Base-by-base conservation (phyloP, 1,140 invertebrate species). In the Rhagoletis pomonella region DNA sequence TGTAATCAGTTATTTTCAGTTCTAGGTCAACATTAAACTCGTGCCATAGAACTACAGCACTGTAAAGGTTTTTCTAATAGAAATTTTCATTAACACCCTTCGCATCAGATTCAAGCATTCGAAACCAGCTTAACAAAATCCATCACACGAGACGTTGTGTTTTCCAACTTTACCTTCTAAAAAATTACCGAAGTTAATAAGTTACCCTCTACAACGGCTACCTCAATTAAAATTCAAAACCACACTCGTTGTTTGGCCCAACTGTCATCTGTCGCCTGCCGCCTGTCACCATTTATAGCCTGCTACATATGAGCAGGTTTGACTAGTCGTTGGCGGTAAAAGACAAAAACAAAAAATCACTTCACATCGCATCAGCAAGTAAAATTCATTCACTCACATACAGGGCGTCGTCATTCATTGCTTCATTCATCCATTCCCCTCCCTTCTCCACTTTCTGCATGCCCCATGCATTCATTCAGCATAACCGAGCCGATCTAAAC, bases 201-300 rank as follows among this genome's bases (percentile, higher is more conserved):
- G 29, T 29, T 29, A 29, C 9, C 73, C 29, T 55, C 47, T 10
- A 10, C 73, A 3, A 3, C 7, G 7, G 73, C 44, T 81, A 47
- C 6, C 47, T 55, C 73, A 81, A 58, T 81, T 81, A 55, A 81
- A 55, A 81, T 81, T 81, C 73, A 55, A 81, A 81, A 81, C 73
- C 50, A 55, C 73, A 81, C 73, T 81, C 73, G 73, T 81, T 81
- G 47, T 81, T 81, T 47, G 19, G 47, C n/a, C 5, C 44, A 81
- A 81, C 73, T 81, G 73, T 81, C 73, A 81, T 55, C 73, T 81
- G 47, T 81, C 73, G 73, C 73, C 73, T 81, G 73, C 73, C 73
- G 73, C 73, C 73, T 81, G 73, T 81, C 73, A 81, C 73, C 73
- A 81, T 81, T 81, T 81, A 81, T 81, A 55, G 73, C 17, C 73